These are phyloP conservation scores for Dendrocincla tyrannina DNA, from an alignment of 2,797 vertebrate species.

Conservation along the genomic window DNA sequence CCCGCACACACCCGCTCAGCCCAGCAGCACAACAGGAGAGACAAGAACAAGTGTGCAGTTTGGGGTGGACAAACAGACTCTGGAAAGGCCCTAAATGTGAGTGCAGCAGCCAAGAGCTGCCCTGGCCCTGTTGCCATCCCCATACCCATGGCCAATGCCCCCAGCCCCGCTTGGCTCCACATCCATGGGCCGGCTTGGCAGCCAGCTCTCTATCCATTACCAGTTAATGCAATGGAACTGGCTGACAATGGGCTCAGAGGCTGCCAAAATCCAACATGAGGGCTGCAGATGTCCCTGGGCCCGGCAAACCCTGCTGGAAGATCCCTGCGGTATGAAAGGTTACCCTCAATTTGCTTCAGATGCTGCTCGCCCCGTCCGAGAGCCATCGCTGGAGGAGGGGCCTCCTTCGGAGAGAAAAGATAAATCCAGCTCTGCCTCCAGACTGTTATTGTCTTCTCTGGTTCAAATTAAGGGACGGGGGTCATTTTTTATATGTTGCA, in stretches of 20 bases:
- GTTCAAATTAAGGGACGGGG: conserved; percentile 63
- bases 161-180: background rate
- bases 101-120: background rate
- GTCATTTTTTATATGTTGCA: conserved; percentile 12
- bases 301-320: conserved; percentile 43
- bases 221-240: conserved; percentile 48
- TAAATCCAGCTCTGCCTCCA: conserved; percentile 35
- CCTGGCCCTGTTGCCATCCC: fast-evolving
- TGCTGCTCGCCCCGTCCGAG: conserved; percentile 33
- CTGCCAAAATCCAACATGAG: conserved; percentile 71
- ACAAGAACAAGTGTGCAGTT: background rate
- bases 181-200: background rate
- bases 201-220: background rate
- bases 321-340: conserved; percentile 28
- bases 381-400: conserved; percentile 13
- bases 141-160: background rate
- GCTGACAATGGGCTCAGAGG: conserved; percentile 52
- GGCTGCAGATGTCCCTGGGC: conserved; percentile 68
- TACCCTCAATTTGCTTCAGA: conserved; percentile 65
- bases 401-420: background rate
- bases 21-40: background rate
- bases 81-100: fast-evolving
- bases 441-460: conserved; percentile 36
- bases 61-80: fast-evolving
- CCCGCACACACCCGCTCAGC: background rate